These are phyloP conservation scores for Tanaodytes sp. DNA, from an alignment of 2,888 invertebrate species.

Conservation along the genomic window DNA sequence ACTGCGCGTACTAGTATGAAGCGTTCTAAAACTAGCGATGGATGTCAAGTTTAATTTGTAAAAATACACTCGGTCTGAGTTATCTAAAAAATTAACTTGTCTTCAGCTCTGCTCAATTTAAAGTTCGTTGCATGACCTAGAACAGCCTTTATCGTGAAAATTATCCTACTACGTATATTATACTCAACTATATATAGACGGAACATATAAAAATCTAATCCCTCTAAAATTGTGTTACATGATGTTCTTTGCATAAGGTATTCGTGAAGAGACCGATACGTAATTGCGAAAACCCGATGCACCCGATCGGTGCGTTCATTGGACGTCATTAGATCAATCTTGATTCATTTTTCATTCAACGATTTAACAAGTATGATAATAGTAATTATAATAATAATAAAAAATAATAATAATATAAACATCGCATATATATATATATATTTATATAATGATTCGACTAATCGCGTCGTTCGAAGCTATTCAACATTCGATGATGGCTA, in stretches of 20 bases:
- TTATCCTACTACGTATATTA: conserved; percentile 25
- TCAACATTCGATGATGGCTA: too few species aligned
- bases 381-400: too few species aligned
- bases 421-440: too few species aligned
- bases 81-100: neutral
- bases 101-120: neutral
- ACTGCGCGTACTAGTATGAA: neutral
- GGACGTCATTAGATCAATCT: too few species aligned
- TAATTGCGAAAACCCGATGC: conserved; percentile 23
- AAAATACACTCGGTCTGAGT: conserved; percentile 1
- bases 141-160: conserved; percentile 36
- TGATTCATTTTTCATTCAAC: too few species aligned
- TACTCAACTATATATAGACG: conserved; percentile 16
- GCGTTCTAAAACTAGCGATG: neutral
- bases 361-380: too few species aligned
- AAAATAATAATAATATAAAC: too few species aligned
- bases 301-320: too few species aligned
- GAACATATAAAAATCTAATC: conserved; percentile 44
- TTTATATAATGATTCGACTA: too few species aligned
- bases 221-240: conserved; percentile 34
- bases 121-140: conserved; percentile 12
- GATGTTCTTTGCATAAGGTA: conserved; percentile 46
- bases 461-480: too few species aligned
- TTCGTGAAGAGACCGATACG: conserved; percentile 26
- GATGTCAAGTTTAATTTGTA: neutral